Conservation (phyloP, 2,888 invertebrate species). For the Machimus rusticus region DNA sequence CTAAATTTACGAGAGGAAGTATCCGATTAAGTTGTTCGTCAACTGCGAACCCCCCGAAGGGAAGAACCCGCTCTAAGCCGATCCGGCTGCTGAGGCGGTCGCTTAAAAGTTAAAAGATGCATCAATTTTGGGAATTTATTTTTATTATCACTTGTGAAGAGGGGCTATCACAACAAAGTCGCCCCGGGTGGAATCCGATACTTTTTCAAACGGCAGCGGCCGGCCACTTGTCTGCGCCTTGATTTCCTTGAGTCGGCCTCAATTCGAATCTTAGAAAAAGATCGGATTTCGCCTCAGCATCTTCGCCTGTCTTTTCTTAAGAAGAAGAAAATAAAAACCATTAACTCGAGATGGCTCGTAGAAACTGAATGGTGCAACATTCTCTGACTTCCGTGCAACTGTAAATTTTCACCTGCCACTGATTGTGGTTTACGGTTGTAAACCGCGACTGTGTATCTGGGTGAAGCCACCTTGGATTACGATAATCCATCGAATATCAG, state of each 20-base stretch:
- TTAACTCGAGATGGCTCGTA: background rate
- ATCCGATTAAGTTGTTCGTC: background rate
- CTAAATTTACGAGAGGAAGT: background rate
- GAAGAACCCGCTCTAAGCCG: background rate
- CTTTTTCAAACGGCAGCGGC: constrained; percentile 18
- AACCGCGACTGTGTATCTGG: constrained; percentile 7
- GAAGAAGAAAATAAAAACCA: background rate
- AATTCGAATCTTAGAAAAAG: background rate
- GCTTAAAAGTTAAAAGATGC: background rate
- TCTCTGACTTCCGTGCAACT: background rate
- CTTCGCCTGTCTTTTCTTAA: background rate
- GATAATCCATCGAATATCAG: constrained; percentile 3
- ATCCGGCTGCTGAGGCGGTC: background rate
- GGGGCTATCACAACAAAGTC: background rate
- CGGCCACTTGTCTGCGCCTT: constrained; percentile 5
- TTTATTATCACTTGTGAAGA: background rate
- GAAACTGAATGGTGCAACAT: background rate
- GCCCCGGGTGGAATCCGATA: background rate
- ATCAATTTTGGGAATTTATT: background rate
- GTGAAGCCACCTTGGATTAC: constrained; percentile 22
- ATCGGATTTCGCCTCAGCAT: background rate
- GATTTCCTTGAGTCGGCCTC: constrained; percentile 1
- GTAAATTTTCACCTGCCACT: constrained; percentile 35
- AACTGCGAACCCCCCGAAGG: background rate
- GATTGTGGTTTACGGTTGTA: constrained; percentile 22